phyloP scores from a whole-genome alignment of 2,888 invertebrate species.

The Chymomyza procnemis region DNA sequence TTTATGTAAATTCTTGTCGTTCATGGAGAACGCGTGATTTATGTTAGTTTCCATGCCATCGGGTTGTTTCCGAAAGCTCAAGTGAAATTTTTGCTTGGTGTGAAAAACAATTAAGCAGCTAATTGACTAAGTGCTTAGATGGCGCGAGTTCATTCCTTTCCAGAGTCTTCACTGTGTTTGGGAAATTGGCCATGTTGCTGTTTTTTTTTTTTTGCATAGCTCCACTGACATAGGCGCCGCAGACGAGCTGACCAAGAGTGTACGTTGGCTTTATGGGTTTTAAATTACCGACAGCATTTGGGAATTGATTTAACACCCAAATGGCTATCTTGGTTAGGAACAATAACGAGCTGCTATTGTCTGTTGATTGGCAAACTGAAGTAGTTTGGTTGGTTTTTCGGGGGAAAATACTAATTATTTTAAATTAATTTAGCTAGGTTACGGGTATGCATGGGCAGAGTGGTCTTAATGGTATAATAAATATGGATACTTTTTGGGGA shows the following conservation, averaged over 20 bases:
- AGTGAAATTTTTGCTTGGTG: slow-evolving; percentile 24
- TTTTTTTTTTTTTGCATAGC: not conserved
- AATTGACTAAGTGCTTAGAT: slow-evolving; percentile 44
- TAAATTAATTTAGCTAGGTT: not conserved
- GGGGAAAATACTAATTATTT: not conserved
- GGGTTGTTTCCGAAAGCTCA: not conserved
- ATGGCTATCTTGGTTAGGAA: not conserved
- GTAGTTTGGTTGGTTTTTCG: not conserved
- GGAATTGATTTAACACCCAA: not conserved
- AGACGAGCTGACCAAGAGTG: not conserved
- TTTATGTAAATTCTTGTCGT: slow-evolving; percentile 60
- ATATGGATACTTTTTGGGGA: not conserved
- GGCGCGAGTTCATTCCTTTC: slow-evolving; percentile 4
- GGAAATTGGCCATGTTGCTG: slow-evolving; percentile 1
- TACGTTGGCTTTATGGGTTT: slow-evolving; percentile 18
- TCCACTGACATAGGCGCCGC: not conserved
- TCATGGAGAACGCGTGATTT: slow-evolving; percentile 47
- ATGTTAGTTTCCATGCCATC: slow-evolving; percentile 31
- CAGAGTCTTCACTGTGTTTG: not conserved
- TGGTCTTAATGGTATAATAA: not conserved
- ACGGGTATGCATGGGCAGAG: not conserved
- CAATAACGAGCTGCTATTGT: not conserved
- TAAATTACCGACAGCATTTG: slow-evolving; percentile 13
- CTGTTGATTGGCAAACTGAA: not conserved
- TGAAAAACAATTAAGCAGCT: slow-evolving; percentile 55